Conservation (phyloP, 2,888 invertebrate genomes). For the Drosophila aldrichi region DNA sequence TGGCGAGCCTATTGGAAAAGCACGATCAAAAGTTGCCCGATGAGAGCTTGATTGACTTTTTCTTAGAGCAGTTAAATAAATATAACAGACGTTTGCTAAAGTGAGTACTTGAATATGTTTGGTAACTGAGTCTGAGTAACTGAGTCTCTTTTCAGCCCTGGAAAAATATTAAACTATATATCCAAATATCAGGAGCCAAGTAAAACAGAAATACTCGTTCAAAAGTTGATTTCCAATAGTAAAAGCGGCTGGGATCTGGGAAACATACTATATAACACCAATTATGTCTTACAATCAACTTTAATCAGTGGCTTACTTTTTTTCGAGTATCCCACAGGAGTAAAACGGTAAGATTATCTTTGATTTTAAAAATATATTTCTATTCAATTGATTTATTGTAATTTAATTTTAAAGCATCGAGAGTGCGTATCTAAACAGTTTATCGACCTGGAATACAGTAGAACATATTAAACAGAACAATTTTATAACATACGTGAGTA, state of each 20-base stretch:
- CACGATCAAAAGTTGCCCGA: slow-evolving; percentile 11
- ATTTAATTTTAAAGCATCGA: slow-evolving; percentile 10
- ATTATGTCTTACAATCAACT: neutral
- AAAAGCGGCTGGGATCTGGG: slow-evolving; percentile 5
- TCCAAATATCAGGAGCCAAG: neutral
- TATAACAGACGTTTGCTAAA: neutral
- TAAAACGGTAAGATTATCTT: slow-evolving; percentile 3
- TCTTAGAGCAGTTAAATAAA: neutral
- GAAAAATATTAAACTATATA: slow-evolving; percentile 1
- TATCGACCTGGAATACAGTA: neutral
- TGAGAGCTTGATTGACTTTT: neutral
- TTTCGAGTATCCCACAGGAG: neutral
- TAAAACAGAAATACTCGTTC: neutral
- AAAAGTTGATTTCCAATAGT: slow-evolving; percentile 4
- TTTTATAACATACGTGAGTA: neutral
- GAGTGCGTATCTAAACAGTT: slow-evolving; percentile 9
- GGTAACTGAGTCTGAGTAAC: too few species aligned
- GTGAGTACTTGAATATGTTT: neutral
- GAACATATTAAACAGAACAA: neutral
- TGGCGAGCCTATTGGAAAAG: neutral
- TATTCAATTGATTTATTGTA: neutral
- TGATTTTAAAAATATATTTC: neutral
- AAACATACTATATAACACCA: neutral
- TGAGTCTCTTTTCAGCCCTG: neutral
- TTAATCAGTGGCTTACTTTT: slow-evolving; percentile 4